Base-by-base conservation (phyloP, 2,113 vertebrate species). In the Osmerus eperlanus region DNA sequence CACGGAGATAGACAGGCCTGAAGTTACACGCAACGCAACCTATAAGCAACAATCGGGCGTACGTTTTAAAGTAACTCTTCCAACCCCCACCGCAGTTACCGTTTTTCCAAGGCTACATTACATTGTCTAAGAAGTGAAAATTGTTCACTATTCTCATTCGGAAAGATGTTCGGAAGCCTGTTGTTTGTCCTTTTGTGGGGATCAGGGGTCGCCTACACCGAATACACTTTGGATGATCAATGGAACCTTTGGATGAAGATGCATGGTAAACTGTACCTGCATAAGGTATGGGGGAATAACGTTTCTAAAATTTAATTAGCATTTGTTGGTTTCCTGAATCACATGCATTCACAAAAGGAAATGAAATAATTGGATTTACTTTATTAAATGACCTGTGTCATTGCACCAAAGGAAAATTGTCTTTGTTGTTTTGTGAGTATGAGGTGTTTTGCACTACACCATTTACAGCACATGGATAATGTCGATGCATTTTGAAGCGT, bases 241-340 rank as follows among this genome's bases (percentile, higher is more conserved):
- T 94, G 93, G 93, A 29, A 87, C 19, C 79, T 93, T 55, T 94
- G 93, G 92, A 92, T 92, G 80, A 89, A 84, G 32, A 70, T 58
- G 4, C 82, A 93, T 0, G 75, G 85, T 0, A 94, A 92, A 74
- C 4, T 56, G 0, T 94, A 93, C 19, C 58, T 6, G 1, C 71
- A 74, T 0, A 11, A 87, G 85, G 89, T 89, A 52, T 61, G 41
- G 32, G 4, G 25, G 53, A 7, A 14, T 32, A 47, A n/a, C 36
- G 1, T 29, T 53, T 25, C 4, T 52, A 1, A 14, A 13, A 32
- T 47, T 19, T 3, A 36, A 36, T 36, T 36, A 36, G 32, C 3
- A 7, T 29, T 9, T 32, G 3, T 68, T n/a, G 8, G 25, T 58
- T 25, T 64, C 32, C 11, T 29, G 23, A 64, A 15, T 6, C 25